Evolutionary conservation across 1,140 invertebrate species (phyloP), one percentile per base, ranked within the genome.

Genomic region (Chironomus tepperi): DNA sequence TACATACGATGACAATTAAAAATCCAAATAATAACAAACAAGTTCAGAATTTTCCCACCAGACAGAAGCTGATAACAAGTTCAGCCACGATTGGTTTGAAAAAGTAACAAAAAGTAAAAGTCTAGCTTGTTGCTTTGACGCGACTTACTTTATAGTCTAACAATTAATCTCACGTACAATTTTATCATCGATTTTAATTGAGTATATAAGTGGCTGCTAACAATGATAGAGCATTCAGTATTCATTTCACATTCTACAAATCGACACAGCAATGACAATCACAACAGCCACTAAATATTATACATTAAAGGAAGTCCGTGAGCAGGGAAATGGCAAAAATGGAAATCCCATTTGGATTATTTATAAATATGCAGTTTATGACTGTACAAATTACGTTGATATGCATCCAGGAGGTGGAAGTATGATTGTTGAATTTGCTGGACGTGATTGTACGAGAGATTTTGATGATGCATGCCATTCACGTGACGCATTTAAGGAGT

Each of bases 401-500:
- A n/a, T 5, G 5, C 90, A 91, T 83, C 90, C 90, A 1, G 90
- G 88, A 8, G 89, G 89, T 3, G 75, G 75, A 0, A 88, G 90
- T 18, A 78, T 87, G 3, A 81, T 91, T 12, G 75, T 82, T 7
- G 89, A 90, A 77, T 87, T 85, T 47, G 89, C 85, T 0, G 90
- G 90, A 64, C 86, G 82, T 76, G 89, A 91, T 79, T 85, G 83
- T 1, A 89, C 87, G 0, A 84, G 81, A 75, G 87, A 81, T 6
- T 90, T 91, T 79, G 84, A 89, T 65, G 84, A 89, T 16, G 85
- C 83, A 1, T 89, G 88, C 7, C 90, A 91, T 81, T 88, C 88
- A 0, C 79, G 81, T 0, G 88, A 90, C 78, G 89, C 90, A 0
- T 83, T 79, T 47, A 83, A 81, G 34, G 82, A 85, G 9, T 76